Evolutionary conservation across 30 jellyfish, hydroid and myxozoan genomes (phyloP).

Genomic region (Cassiopea xamachana): DNA sequence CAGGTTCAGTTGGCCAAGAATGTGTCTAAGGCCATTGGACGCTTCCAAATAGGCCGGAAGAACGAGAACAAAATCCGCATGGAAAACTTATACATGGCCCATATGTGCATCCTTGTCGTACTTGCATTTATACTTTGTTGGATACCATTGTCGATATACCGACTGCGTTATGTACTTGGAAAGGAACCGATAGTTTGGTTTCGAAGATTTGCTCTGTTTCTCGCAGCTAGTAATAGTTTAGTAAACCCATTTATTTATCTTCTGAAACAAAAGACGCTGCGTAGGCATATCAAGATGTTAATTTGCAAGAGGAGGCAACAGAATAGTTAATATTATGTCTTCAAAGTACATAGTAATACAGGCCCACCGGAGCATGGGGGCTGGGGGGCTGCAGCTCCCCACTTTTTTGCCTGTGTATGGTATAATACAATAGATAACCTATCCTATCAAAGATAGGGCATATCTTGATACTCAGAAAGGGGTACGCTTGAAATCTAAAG

Average conservation of each 20-base stretch:
- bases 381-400: no score
- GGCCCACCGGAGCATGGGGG: no score
- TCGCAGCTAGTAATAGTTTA: conserved; percentile 46
- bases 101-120: conserved; percentile 48
- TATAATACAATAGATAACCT: no score
- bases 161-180: conserved; percentile 32
- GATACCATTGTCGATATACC: conserved; percentile 37
- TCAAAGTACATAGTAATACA: no score
- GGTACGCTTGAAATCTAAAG: no score
- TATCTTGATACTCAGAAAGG: no score
- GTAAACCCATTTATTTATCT: conserved; percentile 46
- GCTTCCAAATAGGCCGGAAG: conserved; percentile 4
- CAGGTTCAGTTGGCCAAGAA: not conserved
- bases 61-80: not conserved
- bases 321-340: not conserved
- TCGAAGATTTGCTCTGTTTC: conserved; percentile 46
- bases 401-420: no score
- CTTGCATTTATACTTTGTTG: conserved; percentile 48
- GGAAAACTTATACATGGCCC: conserved; percentile 33
- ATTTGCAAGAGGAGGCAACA: not conserved
- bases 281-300: conserved; percentile 20
- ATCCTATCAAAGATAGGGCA: no score
- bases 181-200: conserved; percentile 57
- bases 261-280: conserved; percentile 24
- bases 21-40: not conserved